These are phyloP conservation scores for Motacilla tschutschensis DNA, from an alignment of 2,113 vertebrate species.

Conservation along the genomic window DNA sequence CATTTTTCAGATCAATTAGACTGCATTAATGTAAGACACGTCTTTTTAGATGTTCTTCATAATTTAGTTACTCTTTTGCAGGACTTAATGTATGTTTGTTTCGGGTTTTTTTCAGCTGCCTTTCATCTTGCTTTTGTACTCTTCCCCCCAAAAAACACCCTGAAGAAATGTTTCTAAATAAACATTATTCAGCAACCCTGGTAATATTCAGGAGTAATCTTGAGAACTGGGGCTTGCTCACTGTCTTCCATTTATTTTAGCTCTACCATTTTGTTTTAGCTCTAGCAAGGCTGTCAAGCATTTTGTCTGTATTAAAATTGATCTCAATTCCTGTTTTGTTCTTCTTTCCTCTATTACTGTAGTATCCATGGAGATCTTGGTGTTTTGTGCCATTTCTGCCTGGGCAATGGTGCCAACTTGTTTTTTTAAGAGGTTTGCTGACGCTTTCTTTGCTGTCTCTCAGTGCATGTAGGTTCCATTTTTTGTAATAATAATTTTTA, in stretches of 20 bases:
- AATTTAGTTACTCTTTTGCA: background rate
- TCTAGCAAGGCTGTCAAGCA: background rate
- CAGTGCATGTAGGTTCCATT: fast-evolving
- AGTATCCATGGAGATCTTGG: background rate
- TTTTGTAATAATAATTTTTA: background rate
- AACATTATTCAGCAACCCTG: background rate
- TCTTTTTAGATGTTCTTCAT: background rate
- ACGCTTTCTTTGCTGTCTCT: background rate
- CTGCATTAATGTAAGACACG: background rate
- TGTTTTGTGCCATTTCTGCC: background rate
- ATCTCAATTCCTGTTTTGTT: background rate
- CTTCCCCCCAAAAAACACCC: background rate
- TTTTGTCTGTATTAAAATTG: background rate
- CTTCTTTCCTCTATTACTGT: background rate
- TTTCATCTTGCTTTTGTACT: background rate
- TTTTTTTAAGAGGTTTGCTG: background rate
- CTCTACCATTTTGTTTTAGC: background rate
- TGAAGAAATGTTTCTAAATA: background rate
- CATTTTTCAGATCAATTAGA: background rate
- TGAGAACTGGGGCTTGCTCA: background rate
- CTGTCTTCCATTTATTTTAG: background rate
- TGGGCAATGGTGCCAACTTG: background rate
- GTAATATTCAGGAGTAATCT: background rate
- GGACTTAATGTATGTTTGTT: background rate
- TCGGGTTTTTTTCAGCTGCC: background rate